phyloP scores from a whole-genome alignment of 2,888 invertebrate species.

The Drosophila paracracens region DNA sequence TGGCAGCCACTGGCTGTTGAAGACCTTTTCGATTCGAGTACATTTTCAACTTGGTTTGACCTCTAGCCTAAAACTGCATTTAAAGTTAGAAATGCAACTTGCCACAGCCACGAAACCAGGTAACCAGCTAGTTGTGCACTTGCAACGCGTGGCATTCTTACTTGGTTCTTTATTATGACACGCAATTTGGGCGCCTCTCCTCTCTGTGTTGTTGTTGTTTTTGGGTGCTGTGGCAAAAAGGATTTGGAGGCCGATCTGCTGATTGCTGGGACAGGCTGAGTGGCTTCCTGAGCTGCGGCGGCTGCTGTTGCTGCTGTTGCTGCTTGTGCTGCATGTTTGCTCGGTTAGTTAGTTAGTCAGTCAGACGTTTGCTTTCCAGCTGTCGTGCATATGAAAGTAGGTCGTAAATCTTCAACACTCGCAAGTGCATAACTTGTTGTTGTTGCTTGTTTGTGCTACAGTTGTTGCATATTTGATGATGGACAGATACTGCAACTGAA shows the following conservation, averaged over 20 bases:
- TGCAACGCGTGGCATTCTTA: background rate
- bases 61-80: background rate
- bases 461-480: conserved; percentile 62
- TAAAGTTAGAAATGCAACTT: background rate
- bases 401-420: conserved; percentile 72
- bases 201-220: background rate
- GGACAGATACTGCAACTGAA: conserved; percentile 26
- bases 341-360: conserved; percentile 75
- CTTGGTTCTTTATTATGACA: conserved; percentile 59
- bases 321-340: conserved; percentile 19
- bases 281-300: conserved; percentile 23
- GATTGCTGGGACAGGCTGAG: conserved; percentile 28
- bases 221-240: conserved; percentile 13
- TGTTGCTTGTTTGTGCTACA: conserved; percentile 24
- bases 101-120: background rate
- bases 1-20: background rate
- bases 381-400: conserved; percentile 78
- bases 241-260: conserved; percentile 29
- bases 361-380: conserved; percentile 61
- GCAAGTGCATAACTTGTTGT: conserved; percentile 21
- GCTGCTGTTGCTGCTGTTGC: background rate
- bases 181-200: conserved; percentile 49
- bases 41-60: background rate
- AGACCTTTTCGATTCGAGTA: background rate
- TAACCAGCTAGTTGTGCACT: background rate